A percentile compares a stretch with the other conserved stretches of the same genome.
Conservation (phyloP, 2,888 invertebrate genomes). For the Eulithis prunata region DNA sequence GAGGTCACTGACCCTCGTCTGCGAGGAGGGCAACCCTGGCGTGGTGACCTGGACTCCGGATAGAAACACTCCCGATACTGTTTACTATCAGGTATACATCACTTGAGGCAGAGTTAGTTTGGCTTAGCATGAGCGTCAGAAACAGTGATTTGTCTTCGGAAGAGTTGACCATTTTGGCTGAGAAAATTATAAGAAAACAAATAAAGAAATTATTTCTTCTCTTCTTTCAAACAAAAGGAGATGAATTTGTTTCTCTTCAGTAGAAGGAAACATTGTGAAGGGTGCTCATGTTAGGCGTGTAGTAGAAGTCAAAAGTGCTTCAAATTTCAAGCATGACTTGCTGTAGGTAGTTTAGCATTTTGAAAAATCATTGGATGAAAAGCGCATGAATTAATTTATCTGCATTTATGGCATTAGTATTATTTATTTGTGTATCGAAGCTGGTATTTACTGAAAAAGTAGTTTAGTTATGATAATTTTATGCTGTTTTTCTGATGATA, state of each 20-base stretch:
- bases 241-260: no score
- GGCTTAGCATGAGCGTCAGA: no score
- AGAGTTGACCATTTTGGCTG: no score
- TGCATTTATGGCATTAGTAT: not conserved
- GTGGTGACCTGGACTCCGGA: slow-evolving; percentile 95
- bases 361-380: not conserved
- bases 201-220: no score
- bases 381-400: not conserved
- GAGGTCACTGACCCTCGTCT: slow-evolving; percentile 91
- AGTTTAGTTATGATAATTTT: not conserved
- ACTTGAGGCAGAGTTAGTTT: slow-evolving; percentile 21
- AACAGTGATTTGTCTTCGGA: no score
- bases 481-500: not conserved
- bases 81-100: slow-evolving; percentile 92
- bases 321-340: slow-evolving; percentile 18
- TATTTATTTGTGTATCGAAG: not conserved
- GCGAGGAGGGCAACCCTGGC: slow-evolving; percentile 93
- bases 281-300: no score
- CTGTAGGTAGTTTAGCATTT: not conserved
- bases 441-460: not conserved
- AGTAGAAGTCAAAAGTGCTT: not conserved
- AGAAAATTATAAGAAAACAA: no score
- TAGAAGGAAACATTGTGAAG: no score
- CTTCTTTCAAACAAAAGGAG: no score
- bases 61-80: slow-evolving; percentile 93